Base-by-base conservation (phyloP, 2,113 vertebrate genomes). In the Poeciliopsis turrubarensis region DNA sequence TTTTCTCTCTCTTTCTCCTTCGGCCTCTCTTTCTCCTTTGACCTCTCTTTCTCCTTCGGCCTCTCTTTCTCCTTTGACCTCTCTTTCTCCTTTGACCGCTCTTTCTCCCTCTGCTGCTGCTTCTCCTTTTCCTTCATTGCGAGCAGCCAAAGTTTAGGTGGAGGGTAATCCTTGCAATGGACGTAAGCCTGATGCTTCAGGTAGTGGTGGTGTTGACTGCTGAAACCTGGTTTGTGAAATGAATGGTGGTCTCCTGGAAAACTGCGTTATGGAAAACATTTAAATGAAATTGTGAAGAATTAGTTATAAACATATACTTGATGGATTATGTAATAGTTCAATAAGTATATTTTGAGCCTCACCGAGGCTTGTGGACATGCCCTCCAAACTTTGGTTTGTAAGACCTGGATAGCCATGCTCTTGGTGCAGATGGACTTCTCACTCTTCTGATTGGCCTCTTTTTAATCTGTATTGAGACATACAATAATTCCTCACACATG, bases 401-500 rank as follows among this genome's bases (percentile, higher is more conserved):
- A 15, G 83, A 82, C 19, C 1, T 8, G 27, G 79, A 63, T 54
- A 51, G 1, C 88, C 88, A 79, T 0, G 78, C 81, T 39, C 81
- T 77, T 0, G 80, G 73, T 19, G 82, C 79, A 37, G 90, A 79
- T 2, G 89, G 89, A 69, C 90, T 92, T 41, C 60, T 61, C 29
- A 83, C 81, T 81, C 91, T 84, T 65, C 90, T 88, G 74, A 92
- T 78, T 2, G 82, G 77, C 37, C 75, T 81, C 70, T 70, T 82
- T 10, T 80, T 70, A 13, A 80, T 80, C 92, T 93, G 65, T 73
- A 80, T 65, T 0, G 4, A 79, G 19, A 51, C 1, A 12, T 1
- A 19, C 32, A 76, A 57, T 0, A 22, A 26, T 34, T 30, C 3
- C 19, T 75, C 29, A 60, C 19, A 60, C 12, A 63, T 30, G 41